phyloP scores from a whole-genome alignment of 2,797 vertebrate genomes.

The Ceyx erithaca region DNA sequence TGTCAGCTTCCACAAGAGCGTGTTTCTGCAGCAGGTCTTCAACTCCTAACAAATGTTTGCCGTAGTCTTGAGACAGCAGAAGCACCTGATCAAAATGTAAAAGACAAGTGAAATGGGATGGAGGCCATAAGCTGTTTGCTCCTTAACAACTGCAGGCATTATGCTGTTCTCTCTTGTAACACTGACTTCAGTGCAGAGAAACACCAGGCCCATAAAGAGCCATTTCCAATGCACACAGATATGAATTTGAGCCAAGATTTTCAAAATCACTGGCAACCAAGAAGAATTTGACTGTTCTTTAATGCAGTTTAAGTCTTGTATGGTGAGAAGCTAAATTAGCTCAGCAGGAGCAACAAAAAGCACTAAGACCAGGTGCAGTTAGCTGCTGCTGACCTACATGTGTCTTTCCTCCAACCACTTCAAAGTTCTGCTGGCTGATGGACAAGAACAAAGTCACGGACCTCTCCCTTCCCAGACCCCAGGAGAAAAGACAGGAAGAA shows the following conservation, averaged over 20 bases:
- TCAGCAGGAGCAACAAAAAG: background rate
- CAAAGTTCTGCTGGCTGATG: background rate
- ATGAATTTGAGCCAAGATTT: background rate
- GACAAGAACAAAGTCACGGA: background rate
- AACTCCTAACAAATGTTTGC: slow-evolving; percentile 95
- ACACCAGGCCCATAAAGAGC: background rate
- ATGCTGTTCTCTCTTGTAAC: background rate
- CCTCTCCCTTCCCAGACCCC: background rate
- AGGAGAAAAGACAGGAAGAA: slow-evolving; percentile 16
- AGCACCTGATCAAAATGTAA: slow-evolving; percentile 85
- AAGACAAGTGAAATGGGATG: background rate
- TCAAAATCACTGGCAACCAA: background rate
- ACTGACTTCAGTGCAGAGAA: background rate
- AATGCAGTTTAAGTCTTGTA: background rate
- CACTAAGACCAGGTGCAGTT: background rate
- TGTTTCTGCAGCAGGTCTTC: slow-evolving; percentile 98
- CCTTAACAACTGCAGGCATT: background rate
- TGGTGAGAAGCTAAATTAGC: background rate
- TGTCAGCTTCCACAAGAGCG: slow-evolving; percentile 94
- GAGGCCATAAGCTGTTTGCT: background rate
- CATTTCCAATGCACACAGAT: background rate
- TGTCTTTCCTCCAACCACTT: background rate
- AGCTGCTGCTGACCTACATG: background rate
- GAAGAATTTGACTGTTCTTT: background rate
- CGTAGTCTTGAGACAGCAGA: slow-evolving; percentile 95